phyloP scores from a whole-genome alignment of 1,140 invertebrate species.

The Megalopta genalis region DNA sequence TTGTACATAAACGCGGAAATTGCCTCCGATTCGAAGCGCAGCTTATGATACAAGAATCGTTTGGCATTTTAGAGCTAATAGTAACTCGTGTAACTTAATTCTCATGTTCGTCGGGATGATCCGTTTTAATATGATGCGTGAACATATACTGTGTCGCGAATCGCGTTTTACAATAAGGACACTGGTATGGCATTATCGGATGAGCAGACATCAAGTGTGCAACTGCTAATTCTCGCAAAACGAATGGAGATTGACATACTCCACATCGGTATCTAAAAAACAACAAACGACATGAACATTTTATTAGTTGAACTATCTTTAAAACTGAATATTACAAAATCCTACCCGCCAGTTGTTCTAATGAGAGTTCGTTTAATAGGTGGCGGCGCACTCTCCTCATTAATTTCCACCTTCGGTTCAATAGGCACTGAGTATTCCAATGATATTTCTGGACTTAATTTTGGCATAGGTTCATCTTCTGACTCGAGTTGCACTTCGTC shows the following conservation, averaged over 20 bases:
- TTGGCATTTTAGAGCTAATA: slow-evolving; percentile 21
- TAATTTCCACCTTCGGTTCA: slow-evolving; percentile 67
- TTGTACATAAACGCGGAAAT: slow-evolving; percentile 9
- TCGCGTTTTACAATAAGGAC: slow-evolving; percentile 73
- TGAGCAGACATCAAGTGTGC: slow-evolving; percentile 74
- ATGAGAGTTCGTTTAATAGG: slow-evolving; percentile 72
- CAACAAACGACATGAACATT: not conserved
- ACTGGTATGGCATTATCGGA: slow-evolving; percentile 73
- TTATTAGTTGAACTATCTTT: not conserved
- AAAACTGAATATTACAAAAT: not conserved
- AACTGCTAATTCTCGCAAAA: slow-evolving; percentile 69
- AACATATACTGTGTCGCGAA: slow-evolving; percentile 73
- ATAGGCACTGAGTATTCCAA: slow-evolving; percentile 51
- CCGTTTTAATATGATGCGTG: slow-evolving; percentile 71
- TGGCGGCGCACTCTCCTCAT: slow-evolving; percentile 59
- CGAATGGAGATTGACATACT: slow-evolving; percentile 72
- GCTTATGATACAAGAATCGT: slow-evolving; percentile 30
- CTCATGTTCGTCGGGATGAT: slow-evolving; percentile 71
- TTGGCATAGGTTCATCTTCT: slow-evolving; percentile 59
- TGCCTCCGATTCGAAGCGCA: slow-evolving; percentile 6
- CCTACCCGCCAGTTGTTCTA: slow-evolving; percentile 67
- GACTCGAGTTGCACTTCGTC: slow-evolving; percentile 45
- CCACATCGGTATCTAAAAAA: slow-evolving; percentile 71
- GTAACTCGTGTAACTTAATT: slow-evolving; percentile 55
- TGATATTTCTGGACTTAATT: slow-evolving; percentile 62